Conservation (phyloP, 2,113 vertebrate genomes). For the Gavialis gangeticus region DNA sequence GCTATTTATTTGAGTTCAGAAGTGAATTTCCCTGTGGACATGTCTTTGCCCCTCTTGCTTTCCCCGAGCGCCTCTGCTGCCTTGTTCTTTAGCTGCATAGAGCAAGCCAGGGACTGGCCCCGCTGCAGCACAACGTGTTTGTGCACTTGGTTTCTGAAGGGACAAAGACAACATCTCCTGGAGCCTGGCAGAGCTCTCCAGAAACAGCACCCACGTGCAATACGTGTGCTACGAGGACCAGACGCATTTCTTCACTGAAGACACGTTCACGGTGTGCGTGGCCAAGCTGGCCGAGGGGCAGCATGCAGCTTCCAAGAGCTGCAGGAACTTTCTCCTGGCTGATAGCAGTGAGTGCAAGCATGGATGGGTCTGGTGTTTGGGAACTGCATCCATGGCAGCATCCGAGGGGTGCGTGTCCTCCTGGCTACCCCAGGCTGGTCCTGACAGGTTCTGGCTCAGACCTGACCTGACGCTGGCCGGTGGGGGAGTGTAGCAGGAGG, state of each 20-base stretch:
- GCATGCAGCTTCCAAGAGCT: constrained; percentile 5
- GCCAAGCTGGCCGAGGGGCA: neutral
- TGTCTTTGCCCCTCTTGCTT: neutral
- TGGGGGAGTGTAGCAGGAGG: neutral
- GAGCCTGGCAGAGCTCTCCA: constrained; percentile 43
- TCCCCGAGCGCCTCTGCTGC: neutral
- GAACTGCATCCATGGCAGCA: neutral
- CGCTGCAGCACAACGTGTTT: neutral
- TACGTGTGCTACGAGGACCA: constrained; percentile 75
- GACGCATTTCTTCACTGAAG: constrained; percentile 43
- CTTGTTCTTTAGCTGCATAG: neutral
- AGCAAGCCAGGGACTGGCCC: neutral
- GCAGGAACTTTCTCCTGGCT: constrained; percentile 65
- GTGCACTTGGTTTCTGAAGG: neutral
- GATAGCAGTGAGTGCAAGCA: constrained; percentile 73
- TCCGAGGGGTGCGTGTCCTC: neutral
- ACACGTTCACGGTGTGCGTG: constrained; percentile 64
- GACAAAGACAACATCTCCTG: constrained; percentile 54
- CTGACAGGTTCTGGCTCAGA: too few species aligned
- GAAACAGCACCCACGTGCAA: constrained; percentile 30
- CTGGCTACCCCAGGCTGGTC: neutral
- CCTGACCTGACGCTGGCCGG: too few species aligned
- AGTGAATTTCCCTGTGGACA: neutral
- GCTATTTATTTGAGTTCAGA: neutral
- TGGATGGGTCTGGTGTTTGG: neutral